Evolutionary conservation across 2,888 invertebrate species (phyloP), one percentile per base, ranked within the genome.

Genomic region (Sarcophaga caerulescens): DNA sequence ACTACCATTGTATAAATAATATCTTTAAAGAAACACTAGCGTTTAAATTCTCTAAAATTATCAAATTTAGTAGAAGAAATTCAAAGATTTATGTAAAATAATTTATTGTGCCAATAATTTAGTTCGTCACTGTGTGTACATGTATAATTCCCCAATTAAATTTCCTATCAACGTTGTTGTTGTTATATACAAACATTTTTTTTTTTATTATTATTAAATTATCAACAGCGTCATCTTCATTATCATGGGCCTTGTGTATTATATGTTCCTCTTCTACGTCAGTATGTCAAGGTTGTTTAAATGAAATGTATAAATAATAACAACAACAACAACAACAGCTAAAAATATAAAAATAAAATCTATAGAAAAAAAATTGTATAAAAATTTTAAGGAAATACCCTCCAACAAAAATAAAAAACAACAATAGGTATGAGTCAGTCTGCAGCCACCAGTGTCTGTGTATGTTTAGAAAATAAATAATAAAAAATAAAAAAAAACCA

Each of bases 221-320:
- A 74, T 78, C 70, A 70, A 78, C 82, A 69, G 57, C 65, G 69
- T 75, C 86, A 74, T 83, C 80, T 65, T 86, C 81, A 77, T 78
- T 83, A 83, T 80, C 82, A 83, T 80, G 78, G 81, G 77, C 74
- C 77, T 82, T 70, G 76, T 70, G n/a, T 52, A 10, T 63, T 75
- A 44, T 19, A 57, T 66, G 71, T 84, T 81, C 81, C 81, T 78
- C 81, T 78, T 78, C 75, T 45, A 75, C 85, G 84, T 86, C 84
- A 86, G 84, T 86, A 75, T 86, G 86, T 86, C 86, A 86, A 86
- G 86, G 86, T 84, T 86, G 81, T 81, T 78, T 78, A 84, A 81
- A 86, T 86, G 86, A 86, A 86, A 81, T 71, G 81, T 84, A 84
- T 81, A 74, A 74, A 52, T 52, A 52, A 14, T 11, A 47, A 47